A percentile compares a stretch with the other conserved stretches of the same genome.
Conservation (phyloP, 2,888 invertebrate genomes). For the Andrena chrysosceles region DNA sequence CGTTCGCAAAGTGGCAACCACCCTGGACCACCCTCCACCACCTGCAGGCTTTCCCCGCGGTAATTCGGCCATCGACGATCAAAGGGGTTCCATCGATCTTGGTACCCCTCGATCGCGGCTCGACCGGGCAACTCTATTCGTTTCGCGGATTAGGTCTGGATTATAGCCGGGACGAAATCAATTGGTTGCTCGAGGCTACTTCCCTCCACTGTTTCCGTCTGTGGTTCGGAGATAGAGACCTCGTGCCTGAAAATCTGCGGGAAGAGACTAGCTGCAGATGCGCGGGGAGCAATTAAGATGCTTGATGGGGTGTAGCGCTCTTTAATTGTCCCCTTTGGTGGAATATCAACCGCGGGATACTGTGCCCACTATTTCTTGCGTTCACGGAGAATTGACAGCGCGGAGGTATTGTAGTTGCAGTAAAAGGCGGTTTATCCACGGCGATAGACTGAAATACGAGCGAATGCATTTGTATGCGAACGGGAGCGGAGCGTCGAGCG, state of each 20-base stretch:
- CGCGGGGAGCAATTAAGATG: no score
- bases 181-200: not conserved
- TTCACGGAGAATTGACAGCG: no score
- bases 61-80: conserved; percentile 25
- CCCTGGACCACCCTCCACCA: not conserved
- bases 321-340: no score
- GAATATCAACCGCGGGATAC: no score
- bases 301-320: no score
- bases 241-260: no score
- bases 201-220: not conserved
- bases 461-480: not conserved
- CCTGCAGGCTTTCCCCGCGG: not conserved
- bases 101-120: not conserved
- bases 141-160: conserved; percentile 4
- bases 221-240: not conserved
- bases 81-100: conserved; percentile 27
- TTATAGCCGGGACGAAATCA: not conserved
- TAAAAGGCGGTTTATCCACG: no score
- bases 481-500: not conserved
- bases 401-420: no score
- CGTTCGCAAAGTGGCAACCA: conserved; percentile 52
- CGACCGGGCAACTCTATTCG: conserved; percentile 4
- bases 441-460: no score
- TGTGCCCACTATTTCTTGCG: no score
- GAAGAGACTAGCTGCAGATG: no score